Conservation (phyloP, 2,888 invertebrate genomes). For the Orgyia antiqua region DNA sequence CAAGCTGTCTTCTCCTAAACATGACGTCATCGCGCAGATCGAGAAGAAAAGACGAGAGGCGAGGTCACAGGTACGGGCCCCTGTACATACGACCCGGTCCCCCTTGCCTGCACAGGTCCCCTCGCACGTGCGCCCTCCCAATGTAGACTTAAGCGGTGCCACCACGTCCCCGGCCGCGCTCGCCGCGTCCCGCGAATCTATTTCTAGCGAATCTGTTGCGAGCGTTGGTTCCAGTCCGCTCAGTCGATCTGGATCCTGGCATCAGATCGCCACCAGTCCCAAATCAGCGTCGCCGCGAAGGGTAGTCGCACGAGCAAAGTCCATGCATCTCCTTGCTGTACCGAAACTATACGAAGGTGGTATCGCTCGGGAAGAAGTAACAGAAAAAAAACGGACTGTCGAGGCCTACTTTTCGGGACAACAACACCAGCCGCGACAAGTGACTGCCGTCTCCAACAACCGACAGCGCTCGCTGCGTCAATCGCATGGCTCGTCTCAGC, state of each 20-base stretch:
- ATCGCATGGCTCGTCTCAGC: constrained; percentile 22
- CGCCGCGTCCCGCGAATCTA: constrained; percentile 55
- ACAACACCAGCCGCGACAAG: constrained; percentile 35
- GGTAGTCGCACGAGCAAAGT: constrained; percentile 80
- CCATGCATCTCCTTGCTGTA: constrained; percentile 84
- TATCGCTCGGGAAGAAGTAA: constrained; percentile 81
- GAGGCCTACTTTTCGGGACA: constrained; percentile 83
- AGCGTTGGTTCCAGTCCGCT: constrained; percentile 45
- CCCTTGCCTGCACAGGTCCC: constrained; percentile 44
- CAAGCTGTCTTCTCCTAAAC: constrained; percentile 56
- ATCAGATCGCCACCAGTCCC: constrained; percentile 78
- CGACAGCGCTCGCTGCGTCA: constrained; percentile 55
- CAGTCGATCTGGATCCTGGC: constrained; percentile 88
- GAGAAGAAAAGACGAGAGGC: constrained; percentile 40
- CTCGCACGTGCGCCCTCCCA: constrained; percentile 38
- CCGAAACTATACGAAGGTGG: constrained; percentile 91
- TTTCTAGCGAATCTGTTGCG: constrained; percentile 49
- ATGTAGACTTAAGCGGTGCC: constrained; percentile 34
- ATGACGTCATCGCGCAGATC: constrained; percentile 43
- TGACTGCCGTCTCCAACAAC: constrained; percentile 5
- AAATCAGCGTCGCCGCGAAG: constrained; percentile 62
- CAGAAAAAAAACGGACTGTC: constrained; percentile 84
- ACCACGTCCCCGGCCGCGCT: constrained; percentile 35
- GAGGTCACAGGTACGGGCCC: constrained; percentile 52
- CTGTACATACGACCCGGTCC: constrained; percentile 42